These are phyloP conservation scores for Salticus scenicus DNA, from an alignment of 2,888 invertebrate genomes.

Conservation along the genomic window DNA sequence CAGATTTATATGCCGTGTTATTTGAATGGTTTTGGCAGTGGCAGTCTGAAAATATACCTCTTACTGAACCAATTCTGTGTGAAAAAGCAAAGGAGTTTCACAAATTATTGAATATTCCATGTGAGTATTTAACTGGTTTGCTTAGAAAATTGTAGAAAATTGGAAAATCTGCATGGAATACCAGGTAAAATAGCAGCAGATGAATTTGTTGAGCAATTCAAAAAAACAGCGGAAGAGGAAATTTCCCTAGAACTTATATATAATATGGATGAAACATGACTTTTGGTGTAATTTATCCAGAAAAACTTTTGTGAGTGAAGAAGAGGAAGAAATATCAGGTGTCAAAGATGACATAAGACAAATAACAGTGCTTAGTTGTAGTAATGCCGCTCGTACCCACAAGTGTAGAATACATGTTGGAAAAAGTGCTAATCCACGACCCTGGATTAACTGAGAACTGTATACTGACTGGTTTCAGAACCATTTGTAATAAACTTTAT, in stretches of 20 bases:
- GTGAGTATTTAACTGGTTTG: neutral
- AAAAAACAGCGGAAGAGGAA: neutral
- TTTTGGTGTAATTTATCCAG: neutral
- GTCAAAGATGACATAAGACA: neutral
- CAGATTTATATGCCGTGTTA: neutral
- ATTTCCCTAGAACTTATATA: neutral
- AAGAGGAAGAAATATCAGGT: neutral
- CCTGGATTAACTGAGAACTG: neutral
- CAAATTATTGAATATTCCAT: neutral
- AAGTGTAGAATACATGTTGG: neutral
- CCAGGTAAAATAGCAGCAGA: neutral
- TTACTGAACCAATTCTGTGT: neutral
- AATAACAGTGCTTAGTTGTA: neutral
- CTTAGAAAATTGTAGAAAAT: neutral
- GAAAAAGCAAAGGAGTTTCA: constrained; percentile 3
- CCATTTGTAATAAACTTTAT: neutral
- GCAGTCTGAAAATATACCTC: neutral
- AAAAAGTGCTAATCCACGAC: neutral
- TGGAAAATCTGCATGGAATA: neutral
- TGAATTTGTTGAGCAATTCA: neutral
- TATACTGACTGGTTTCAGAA: neutral
- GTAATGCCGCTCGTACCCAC: neutral
- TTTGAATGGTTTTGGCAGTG: neutral
- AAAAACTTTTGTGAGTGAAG: neutral
- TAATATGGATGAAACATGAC: neutral